phyloP scores from a whole-genome alignment of 2,888 invertebrate species.

The Eupithecia subfuscata region DNA sequence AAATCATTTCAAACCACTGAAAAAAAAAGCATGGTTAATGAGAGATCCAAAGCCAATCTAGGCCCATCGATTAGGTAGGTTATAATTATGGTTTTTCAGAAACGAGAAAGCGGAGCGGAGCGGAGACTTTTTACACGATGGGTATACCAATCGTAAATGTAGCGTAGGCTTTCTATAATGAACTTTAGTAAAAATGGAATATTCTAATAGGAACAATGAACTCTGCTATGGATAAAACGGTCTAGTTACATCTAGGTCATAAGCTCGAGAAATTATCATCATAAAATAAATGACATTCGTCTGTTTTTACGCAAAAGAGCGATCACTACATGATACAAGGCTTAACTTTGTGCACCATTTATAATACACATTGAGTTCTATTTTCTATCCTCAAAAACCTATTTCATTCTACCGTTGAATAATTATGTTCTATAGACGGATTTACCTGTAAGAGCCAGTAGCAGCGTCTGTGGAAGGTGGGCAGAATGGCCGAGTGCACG shows the following conservation, averaged over 20 bases:
- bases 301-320: no score
- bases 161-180: not conserved
- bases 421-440: constrained; percentile 2
- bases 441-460: constrained; percentile 98
- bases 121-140: not conserved
- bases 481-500: constrained; percentile 99
- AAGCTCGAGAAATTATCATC: no score
- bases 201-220: no score
- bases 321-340: not conserved
- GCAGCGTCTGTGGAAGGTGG: constrained; percentile 98
- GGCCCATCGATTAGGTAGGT: not conserved
- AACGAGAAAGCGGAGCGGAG: not conserved
- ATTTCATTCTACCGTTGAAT: not conserved
- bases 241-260: no score
- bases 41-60: not conserved
- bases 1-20: not conserved
- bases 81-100: not conserved
- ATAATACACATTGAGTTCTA: not conserved
- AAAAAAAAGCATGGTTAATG: not conserved
- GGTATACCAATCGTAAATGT: no score
- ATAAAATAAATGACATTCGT: no score
- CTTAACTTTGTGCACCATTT: not conserved
- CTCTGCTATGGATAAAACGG: no score
- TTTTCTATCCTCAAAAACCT: not conserved
- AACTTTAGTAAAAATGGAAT: no score